Evolutionary conservation across 2,113 vertebrate genomes (phyloP), one percentile per base, ranked within the genome.

Genomic region (Entomyzon cyanotis): DNA sequence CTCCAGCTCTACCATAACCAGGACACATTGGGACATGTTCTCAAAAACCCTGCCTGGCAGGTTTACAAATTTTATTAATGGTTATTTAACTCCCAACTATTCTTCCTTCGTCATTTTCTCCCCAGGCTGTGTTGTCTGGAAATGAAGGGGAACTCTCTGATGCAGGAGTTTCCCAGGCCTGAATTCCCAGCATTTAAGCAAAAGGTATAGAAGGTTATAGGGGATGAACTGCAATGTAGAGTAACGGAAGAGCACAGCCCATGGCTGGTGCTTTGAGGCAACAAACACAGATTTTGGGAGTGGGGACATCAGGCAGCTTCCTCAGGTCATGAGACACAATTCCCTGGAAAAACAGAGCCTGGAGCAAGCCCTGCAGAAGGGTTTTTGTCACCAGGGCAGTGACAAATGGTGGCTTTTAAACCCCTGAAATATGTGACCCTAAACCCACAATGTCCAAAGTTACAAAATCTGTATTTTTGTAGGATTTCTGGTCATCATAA

Each of bases 1-100:
- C 84, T 70, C 89, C 68, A 74, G 76, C 56, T 81, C 87, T 68
- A 12, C 69, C 10, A 3, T 13, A 62, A 70, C 55, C 86, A 46
- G 75, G 50, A 83, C 50, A 53, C 76, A 73, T 75, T 60, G 55
- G 88, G 59, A 67, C 44, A 2, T 0, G 41, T 70, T 90, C 90
- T 86, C 35, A 1, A 46, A 67, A 84, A 63, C 76, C 76, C 67
- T 77, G 79, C 79, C 86, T 93, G 83, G 79, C 75, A 88, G 71
- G 42, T 71, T 88, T 30, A 88, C 71, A 84, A 2, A 20, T 74
- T 69, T 80, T 39, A 85, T 58, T 83, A 49, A 77, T 65, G 88
- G 37, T 62, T 93, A 69, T 88, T 94, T 69, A 80, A 74, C 59
- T 67, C 75, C 50, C 83, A 68, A 17, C 11, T 11, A 2, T 16